Evolutionary conservation across 2,797 vertebrate species (phyloP).

Genomic region (Myotis myotis): DNA sequence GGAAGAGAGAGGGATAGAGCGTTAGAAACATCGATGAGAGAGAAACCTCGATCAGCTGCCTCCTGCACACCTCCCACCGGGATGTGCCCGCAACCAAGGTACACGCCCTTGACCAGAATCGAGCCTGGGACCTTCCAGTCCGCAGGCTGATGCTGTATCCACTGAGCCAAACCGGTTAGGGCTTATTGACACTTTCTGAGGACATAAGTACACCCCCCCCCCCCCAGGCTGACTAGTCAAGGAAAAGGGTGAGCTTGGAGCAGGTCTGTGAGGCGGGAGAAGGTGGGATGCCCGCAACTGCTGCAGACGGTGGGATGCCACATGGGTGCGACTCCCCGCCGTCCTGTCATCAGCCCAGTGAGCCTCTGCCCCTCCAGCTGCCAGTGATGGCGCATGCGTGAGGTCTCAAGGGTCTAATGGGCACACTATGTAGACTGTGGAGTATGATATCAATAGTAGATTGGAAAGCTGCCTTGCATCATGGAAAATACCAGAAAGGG

Average conservation of each 20-base stretch:
- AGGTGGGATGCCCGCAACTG: background rate
- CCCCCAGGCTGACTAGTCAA: background rate
- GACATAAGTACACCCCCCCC: background rate
- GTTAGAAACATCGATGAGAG: too few species aligned
- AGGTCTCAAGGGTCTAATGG: slow-evolving; percentile 2
- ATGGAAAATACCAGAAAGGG: background rate
- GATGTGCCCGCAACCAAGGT: too few species aligned
- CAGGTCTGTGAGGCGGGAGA: background rate
- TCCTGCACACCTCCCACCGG: too few species aligned
- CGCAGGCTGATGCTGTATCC: too few species aligned
- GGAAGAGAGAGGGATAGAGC: too few species aligned
- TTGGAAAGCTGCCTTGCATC: background rate
- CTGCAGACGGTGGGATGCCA: background rate
- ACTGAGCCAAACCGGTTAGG: too few species aligned
- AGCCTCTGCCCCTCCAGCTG: slow-evolving; percentile 1
- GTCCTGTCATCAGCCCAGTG: background rate
- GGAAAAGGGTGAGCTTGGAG: background rate
- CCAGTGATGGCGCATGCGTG: background rate
- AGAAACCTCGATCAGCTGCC: too few species aligned
- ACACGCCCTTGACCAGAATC: too few species aligned
- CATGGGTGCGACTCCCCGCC: background rate
- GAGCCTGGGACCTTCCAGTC: too few species aligned
- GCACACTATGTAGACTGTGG: background rate
- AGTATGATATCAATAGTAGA: background rate
- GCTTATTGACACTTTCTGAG: background rate